These are phyloP conservation scores for Sebastes itinus DNA, from an alignment of 2,797 vertebrate species.

Conservation along the genomic window DNA sequence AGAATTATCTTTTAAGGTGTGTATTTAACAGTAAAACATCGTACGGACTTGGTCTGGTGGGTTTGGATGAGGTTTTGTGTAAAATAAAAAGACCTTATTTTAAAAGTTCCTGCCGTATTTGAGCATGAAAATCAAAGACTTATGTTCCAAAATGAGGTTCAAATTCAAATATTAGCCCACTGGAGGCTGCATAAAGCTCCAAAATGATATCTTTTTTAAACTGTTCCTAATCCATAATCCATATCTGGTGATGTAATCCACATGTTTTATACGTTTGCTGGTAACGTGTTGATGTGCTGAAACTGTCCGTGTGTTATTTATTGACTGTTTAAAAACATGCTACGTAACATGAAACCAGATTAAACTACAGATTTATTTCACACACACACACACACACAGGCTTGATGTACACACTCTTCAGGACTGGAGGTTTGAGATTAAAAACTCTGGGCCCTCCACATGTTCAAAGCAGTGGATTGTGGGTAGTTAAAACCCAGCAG, in stretches of 20 bases:
- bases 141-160: background rate
- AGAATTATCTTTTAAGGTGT: too few relatives aligned
- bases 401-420: background rate
- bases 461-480: constrained; percentile 15
- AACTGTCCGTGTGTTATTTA: background rate
- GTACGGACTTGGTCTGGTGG: too few relatives aligned
- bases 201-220: background rate
- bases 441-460: background rate
- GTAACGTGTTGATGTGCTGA: background rate
- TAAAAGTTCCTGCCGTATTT: too few relatives aligned
- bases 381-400: background rate
- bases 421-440: background rate
- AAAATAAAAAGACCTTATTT: too few relatives aligned
- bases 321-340: too few relatives aligned
- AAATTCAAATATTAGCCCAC: background rate
- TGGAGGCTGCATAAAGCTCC: background rate
- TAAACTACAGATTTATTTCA: background rate
- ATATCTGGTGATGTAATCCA: background rate
- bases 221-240: background rate
- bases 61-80: too few relatives aligned
- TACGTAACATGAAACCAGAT: too few relatives aligned
- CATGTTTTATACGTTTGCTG: background rate
- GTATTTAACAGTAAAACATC: too few relatives aligned
- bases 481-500: constrained; percentile 1
- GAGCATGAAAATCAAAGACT: background rate